Base-by-base conservation (phyloP, 2,888 invertebrate species). In the Nudaria mundana region DNA sequence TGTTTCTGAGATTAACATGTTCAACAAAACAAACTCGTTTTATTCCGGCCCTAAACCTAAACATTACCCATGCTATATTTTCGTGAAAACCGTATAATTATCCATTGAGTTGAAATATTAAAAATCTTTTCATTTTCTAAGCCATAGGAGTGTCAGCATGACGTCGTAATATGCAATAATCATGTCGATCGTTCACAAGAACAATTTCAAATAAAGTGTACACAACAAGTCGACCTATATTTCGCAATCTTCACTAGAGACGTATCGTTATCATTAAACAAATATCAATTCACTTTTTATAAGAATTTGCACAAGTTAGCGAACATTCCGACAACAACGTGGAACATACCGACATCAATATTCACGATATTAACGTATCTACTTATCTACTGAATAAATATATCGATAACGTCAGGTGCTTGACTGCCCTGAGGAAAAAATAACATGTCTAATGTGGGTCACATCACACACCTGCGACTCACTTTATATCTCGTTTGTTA, bases 291-390 rank as follows among this genome's bases (percentile, higher is more conserved):
- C 56, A 58, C 50, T 44, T 62, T n/a, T 53, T 62, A 57, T 60
- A 68, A 66, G 67, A 71, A 71, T 71, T 67, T 46, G 68, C 69
- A 36, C 41, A 43, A 50, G 57, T 58, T 35, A 51, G 63, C 75
- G 59, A 74, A 73, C 69, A 64, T 57, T 52, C 33, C 37, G 31
- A 29, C 37, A 62, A 61, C 58, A 59, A 60, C n/a, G n/a, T n/a
- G n/a, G n/a, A n/a, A n/a, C n/a, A 64, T 57, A 53, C 33, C 37
- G 31, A 29, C 37, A 62, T 63, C 58, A 59, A 60, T 62, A 62
- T 62, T 58, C 62, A 62, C 47, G 45, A 53, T 61, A 53, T 50
- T 52, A 46, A 48, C 44, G 18, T n/a, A n/a, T n/a, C n/a, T 15
- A 24, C 13, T 57, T 62, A 62, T 62, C 62, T 26, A 45, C 41